Evolutionary conservation across 2,113 vertebrate genomes (phyloP), one percentile per base, ranked within the genome.

Genomic region (Rhizomys pruinosus): DNA sequence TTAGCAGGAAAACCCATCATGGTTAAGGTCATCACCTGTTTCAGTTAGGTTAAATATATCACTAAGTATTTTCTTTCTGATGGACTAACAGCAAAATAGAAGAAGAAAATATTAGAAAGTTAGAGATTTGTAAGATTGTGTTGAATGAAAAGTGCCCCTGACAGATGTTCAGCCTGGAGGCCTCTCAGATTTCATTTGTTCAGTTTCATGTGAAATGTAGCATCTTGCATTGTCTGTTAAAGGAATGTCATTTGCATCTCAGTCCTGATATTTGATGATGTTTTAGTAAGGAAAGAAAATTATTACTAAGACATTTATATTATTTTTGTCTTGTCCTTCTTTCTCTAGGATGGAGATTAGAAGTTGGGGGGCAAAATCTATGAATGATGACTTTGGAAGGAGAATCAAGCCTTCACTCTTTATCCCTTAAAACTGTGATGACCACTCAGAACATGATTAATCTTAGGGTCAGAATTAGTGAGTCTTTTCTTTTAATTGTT

Each of bases 61-160:
- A 91, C 29, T 94, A 93, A 97, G 5, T 13, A 91, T 44, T 93
- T 57, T 74, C 6, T 92, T 27, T 81, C 89, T 73, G 87, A 42
- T 2, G 73, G 42, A 90, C 5, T 57, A 39, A 22, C 92, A 37
- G 29, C 1, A 5, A 95, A 84, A 93, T 4, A 1, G 85, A 92
- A 92, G 7, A 1, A 85, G 79, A 94, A 96, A n/a, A 1, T 34
- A 22, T 94, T 47, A 89, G 3, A 7, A 93, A 93, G 32, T 23
- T 84, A 59, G 10, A 76, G 1, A 68, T 82, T 39, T 89, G 29
- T 23, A 47, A 17, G 15, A 73, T 47, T 94, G 5, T 52, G 16
- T 42, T 73, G 90, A 34, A 27, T 79, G 3, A 37, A 1, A 72
- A 84, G 1, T 23, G 0, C 71, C 6, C 1, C 1, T 2, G 23